Evolutionary conservation across 2,888 invertebrate species (phyloP).

Genomic region (Adela reaumurella): DNA sequence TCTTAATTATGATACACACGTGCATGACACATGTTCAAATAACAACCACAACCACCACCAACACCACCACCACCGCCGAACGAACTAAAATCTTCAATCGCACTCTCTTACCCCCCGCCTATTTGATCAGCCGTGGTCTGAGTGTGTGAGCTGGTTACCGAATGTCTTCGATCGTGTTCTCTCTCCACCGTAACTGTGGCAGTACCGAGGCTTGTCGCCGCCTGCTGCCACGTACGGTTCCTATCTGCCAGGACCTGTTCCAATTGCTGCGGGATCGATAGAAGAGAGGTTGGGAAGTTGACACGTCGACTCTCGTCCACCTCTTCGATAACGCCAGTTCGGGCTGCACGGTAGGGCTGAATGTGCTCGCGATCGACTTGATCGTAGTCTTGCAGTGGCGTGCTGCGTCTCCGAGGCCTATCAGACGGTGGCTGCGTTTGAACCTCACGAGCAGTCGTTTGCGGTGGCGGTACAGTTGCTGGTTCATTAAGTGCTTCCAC

Average conservation of each 20-base stretch:
- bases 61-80: too few relatives aligned
- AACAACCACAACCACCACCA: too few relatives aligned
- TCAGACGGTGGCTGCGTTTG: constrained; percentile 13
- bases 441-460: neutral
- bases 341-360: constrained; percentile 5
- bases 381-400: constrained; percentile 6
- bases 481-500: too few relatives aligned
- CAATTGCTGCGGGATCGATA: constrained; percentile 30
- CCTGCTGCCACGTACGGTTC: constrained; percentile 18
- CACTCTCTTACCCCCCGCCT: too few relatives aligned
- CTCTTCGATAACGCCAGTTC: neutral
- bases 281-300: constrained; percentile 30
- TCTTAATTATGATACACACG: neutral
- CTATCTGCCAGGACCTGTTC: constrained; percentile 25
- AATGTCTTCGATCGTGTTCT: too few relatives aligned
- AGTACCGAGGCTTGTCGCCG: too few relatives aligned
- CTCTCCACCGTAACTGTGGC: too few relatives aligned
- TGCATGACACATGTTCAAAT: too few relatives aligned
- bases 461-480: neutral
- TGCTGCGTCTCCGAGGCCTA: constrained; percentile 24
- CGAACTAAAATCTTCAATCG: too few relatives aligned
- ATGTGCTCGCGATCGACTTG: constrained; percentile 16
- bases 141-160: too few relatives aligned
- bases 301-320: constrained; percentile 24
- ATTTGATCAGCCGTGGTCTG: too few relatives aligned